A percentile compares a stretch with the other conserved stretches of the same genome.
phyloP scores from a whole-genome alignment of 2,888 invertebrate species.

The Phragmatobia fuliginosa region DNA sequence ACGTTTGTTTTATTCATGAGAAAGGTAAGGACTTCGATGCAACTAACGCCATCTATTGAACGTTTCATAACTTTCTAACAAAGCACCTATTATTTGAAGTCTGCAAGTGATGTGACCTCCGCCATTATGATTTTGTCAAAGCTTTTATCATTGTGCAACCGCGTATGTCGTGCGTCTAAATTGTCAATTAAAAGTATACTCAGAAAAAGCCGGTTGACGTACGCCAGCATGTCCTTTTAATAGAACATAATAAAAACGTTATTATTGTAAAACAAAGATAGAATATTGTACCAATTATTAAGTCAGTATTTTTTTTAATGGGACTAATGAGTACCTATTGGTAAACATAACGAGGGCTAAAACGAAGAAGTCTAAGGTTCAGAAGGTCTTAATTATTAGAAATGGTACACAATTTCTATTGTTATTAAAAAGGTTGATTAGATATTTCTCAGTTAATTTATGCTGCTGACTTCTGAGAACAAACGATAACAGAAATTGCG shows the following conservation, averaged over 20 bases:
- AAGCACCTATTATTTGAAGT: conserved; percentile 28
- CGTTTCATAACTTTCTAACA: conserved; percentile 27
- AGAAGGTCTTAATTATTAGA: conserved; percentile 14
- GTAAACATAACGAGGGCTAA: background rate
- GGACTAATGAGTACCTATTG: background rate
- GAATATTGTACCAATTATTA: background rate
- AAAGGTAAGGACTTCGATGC: conserved; percentile 22
- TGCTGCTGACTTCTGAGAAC: conserved; percentile 54
- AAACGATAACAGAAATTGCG: conserved; percentile 62
- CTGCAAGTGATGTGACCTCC: conserved; percentile 34
- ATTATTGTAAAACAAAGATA: background rate
- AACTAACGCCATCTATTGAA: conserved; percentile 37
- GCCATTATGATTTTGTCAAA: conserved; percentile 23
- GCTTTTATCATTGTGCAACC: conserved; percentile 31
- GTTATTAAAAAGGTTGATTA: conserved; percentile 43
- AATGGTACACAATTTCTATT: conserved; percentile 23
- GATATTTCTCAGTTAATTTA: conserved; percentile 41
- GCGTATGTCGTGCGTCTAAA: conserved; percentile 19
- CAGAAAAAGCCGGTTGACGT: conserved; percentile 3
- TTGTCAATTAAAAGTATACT: conserved; percentile 33
- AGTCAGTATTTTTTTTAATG: background rate
- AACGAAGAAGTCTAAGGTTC: conserved; percentile 12
- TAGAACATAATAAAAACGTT: background rate
- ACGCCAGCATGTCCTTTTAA: background rate
- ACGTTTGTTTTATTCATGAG: conserved; percentile 48